phyloP scores from a whole-genome alignment of 1,140 invertebrate genomes.

The Drosophila navojoa region DNA sequence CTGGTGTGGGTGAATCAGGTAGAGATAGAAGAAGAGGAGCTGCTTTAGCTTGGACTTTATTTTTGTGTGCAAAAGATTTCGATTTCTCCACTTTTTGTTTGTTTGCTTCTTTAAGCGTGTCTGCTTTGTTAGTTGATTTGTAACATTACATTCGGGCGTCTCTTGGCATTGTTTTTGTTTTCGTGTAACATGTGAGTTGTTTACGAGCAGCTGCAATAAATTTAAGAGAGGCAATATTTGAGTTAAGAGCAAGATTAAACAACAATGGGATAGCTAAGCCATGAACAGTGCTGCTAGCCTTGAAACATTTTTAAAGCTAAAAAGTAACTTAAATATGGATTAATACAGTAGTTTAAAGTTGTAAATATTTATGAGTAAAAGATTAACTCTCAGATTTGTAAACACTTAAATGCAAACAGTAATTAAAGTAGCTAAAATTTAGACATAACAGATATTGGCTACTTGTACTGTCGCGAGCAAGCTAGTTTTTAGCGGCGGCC shows the following conservation, averaged over 20 bases:
- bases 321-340: neutral
- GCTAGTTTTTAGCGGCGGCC: slow-evolving; percentile 5
- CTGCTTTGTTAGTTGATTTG: slow-evolving; percentile 65
- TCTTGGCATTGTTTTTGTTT: slow-evolving; percentile 16
- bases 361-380: too few species aligned
- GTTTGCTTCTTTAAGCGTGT: slow-evolving; percentile 33
- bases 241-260: slow-evolving; percentile 16
- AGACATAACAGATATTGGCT: neutral
- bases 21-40: slow-evolving; percentile 4
- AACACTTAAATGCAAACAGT: neutral
- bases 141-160: slow-evolving; percentile 45
- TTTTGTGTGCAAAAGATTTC: slow-evolving; percentile 56
- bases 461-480: neutral
- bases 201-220: slow-evolving; percentile 36
- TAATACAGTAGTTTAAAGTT: too few species aligned
- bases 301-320: slow-evolving; percentile 3
- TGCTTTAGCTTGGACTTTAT: slow-evolving; percentile 41
- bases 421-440: too few species aligned
- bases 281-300: neutral
- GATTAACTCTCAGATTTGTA: too few species aligned
- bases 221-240: slow-evolving; percentile 23
- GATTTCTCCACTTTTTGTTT: slow-evolving; percentile 55
- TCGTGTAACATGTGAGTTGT: slow-evolving; percentile 38
- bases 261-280: slow-evolving; percentile 8
- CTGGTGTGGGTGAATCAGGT: slow-evolving; percentile 8